These are phyloP conservation scores for Cyanoramphus novaezelandiae DNA, from an alignment of 2,113 vertebrate genomes.

Conservation along the genomic window DNA sequence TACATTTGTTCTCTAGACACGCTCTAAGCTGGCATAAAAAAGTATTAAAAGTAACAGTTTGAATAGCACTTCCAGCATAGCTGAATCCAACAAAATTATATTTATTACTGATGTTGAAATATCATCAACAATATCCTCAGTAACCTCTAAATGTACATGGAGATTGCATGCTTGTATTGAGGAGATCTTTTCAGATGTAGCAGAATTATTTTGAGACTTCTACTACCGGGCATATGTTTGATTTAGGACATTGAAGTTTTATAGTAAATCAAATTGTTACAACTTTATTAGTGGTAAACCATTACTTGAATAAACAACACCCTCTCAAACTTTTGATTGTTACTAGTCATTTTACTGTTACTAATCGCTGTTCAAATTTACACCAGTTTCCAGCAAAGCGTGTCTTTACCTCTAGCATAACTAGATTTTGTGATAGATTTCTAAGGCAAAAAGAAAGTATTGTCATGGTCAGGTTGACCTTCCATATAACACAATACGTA, in stretches of 20 bases:
- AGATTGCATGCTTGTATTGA: background rate
- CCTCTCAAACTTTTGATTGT: background rate
- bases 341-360: background rate
- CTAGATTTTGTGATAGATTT: background rate
- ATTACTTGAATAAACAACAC: background rate
- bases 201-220: background rate
- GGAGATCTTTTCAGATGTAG: background rate
- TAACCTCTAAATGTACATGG: background rate
- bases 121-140: background rate
- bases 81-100: background rate
- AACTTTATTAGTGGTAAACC: background rate
- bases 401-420: background rate
- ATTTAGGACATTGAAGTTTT: background rate
- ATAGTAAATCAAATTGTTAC: background rate
- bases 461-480: background rate
- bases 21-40: background rate
- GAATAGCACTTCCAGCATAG: background rate
- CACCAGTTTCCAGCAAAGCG: background rate
- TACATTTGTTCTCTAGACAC: background rate
- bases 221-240: background rate
- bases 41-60: background rate
- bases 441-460: background rate
- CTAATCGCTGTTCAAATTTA: background rate
- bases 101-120: background rate
- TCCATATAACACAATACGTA: rapidly evolving